Conservation (phyloP, 2,888 invertebrate genomes). For the Cheilosia pagana region DNA sequence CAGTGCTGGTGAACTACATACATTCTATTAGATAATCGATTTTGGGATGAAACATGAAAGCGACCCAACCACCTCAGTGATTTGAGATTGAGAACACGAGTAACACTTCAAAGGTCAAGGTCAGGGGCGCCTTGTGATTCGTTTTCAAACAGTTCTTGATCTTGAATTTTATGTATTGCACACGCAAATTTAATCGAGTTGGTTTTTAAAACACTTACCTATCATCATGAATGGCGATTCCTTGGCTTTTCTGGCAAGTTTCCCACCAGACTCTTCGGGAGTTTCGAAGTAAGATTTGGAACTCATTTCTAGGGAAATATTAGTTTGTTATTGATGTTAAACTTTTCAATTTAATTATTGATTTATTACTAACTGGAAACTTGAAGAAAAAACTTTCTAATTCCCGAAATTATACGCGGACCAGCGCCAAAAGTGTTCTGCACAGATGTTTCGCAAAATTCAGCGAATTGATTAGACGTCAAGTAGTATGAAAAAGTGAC, state of each 20-base stretch:
- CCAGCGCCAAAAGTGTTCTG: neutral
- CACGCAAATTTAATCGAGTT: neutral
- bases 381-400: neutral
- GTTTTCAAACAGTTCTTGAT: slow-evolving; percentile 21
- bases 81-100: neutral
- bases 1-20: neutral
- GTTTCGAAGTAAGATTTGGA: slow-evolving; percentile 81
- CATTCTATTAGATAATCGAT: neutral
- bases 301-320: slow-evolving; percentile 77
- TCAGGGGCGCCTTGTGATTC: slow-evolving; percentile 20
- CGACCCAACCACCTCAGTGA: neutral
- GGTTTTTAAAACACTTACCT: slow-evolving; percentile 84
- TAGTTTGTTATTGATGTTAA: neutral
- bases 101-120: slow-evolving; percentile 52
- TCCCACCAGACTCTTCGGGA: slow-evolving; percentile 79
- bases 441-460: slow-evolving; percentile 20
- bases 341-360: neutral
- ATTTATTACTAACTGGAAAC: slow-evolving; percentile 10
- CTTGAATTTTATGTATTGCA: slow-evolving; percentile 22
- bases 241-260: slow-evolving; percentile 87
- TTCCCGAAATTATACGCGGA: neutral
- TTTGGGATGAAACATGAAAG: neutral
- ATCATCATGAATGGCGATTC: slow-evolving; percentile 90
- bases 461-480: slow-evolving; percentile 19
- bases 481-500: neutral